A percentile compares a stretch with the other conserved stretches of the same genome.
Evolutionary conservation across 2,797 vertebrate genomes (phyloP).

Genomic region (Lacerta agilis): DNA sequence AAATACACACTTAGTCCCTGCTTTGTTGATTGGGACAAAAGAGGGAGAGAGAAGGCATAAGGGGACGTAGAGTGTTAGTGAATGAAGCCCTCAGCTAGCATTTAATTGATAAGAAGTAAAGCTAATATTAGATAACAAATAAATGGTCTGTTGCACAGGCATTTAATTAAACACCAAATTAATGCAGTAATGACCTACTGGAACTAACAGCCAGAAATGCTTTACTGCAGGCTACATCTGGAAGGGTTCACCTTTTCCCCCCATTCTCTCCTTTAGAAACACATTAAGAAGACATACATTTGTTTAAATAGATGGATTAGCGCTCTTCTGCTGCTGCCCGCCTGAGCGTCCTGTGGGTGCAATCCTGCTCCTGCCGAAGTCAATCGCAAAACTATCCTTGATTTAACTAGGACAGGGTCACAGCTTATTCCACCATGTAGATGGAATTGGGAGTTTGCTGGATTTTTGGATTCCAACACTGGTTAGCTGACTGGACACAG

Average conservation of each 20-base stretch:
- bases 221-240: slow-evolving; percentile 83
- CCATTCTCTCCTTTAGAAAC: slow-evolving; percentile 63
- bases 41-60: slow-evolving; percentile 59
- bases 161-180: slow-evolving; percentile 89
- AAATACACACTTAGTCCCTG: slow-evolving; percentile 71
- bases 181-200: slow-evolving; percentile 88
- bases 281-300: slow-evolving; percentile 74
- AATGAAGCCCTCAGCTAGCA: slow-evolving; percentile 85
- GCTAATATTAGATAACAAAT: slow-evolving; percentile 89
- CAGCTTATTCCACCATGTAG: rapidly evolving
- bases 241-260: slow-evolving; percentile 78
- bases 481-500: background rate
- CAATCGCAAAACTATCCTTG: background rate
- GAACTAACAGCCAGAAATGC: slow-evolving; percentile 86
- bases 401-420: background rate
- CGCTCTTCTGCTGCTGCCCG: slow-evolving; percentile 38
- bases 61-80: slow-evolving; percentile 80
- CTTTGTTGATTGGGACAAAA: slow-evolving; percentile 80
- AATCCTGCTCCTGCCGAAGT: background rate
- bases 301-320: slow-evolving; percentile 66
- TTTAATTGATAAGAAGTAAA: slow-evolving; percentile 89
- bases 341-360: background rate
- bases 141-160: slow-evolving; percentile 87
- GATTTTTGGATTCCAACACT: background rate
- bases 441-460: background rate